These are phyloP conservation scores for Anolis apletophallus DNA, from an alignment of 2,797 vertebrate genomes.

Conservation along the genomic window DNA sequence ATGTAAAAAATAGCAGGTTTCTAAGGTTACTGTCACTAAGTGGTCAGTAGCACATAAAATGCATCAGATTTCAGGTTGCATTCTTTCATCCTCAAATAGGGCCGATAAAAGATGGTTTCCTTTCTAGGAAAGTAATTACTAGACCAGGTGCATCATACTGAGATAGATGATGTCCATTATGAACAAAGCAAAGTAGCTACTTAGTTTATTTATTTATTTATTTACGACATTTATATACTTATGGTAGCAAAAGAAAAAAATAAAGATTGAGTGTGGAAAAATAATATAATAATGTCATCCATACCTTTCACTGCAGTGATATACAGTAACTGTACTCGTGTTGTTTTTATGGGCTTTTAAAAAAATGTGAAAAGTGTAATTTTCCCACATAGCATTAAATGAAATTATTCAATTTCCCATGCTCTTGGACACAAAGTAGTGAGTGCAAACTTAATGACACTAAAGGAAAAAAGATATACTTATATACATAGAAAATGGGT, in stretches of 20 bases:
- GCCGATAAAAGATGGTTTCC: background rate
- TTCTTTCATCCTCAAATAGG: background rate
- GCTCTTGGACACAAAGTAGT: background rate
- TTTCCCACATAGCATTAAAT: background rate
- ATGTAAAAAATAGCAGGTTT: too few relatives aligned
- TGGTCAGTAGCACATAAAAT: background rate
- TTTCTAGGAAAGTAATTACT: background rate
- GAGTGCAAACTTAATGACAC: background rate
- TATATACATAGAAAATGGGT: background rate
- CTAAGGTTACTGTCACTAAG: too few relatives aligned
- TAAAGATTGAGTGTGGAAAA: background rate
- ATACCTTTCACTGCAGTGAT: background rate
- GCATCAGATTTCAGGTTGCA: background rate
- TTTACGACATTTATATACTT: too few relatives aligned
- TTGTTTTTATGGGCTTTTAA: background rate
- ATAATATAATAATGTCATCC: background rate
- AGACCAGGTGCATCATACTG: background rate
- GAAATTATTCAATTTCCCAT: background rate
- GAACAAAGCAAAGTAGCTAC: background rate
- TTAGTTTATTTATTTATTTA: too few relatives aligned
- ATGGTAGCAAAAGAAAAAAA: background rate
- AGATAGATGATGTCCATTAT: background rate
- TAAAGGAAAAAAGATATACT: background rate
- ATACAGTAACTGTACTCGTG: background rate
- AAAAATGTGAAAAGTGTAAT: background rate